Base-by-base conservation (phyloP, 2,113 vertebrate genomes). In the Dasyprocta punctata region DNA sequence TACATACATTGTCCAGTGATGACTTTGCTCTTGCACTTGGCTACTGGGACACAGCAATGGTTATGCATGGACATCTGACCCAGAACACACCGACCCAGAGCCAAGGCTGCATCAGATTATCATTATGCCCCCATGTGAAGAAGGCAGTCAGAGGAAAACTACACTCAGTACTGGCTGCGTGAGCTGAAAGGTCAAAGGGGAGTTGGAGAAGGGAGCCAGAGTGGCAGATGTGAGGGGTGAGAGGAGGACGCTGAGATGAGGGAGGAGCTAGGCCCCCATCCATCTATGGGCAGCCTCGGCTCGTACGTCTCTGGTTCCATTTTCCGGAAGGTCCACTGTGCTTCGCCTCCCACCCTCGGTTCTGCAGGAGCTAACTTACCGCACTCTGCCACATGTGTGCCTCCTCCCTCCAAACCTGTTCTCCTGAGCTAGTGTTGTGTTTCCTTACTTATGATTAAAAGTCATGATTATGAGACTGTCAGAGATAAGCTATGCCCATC, bases 251-350 rank as follows among this genome's bases (percentile, higher is more conserved):
- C 36, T 54, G 69, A 38, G 13, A n/a, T 1, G 28, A 84, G 67
- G 41, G 41, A 61, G 60, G 30, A 52, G 11, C 9, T 17, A 20
- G 0, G 4, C 7, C 16, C 3, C 38, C 3, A 26, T 0, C 41
- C 44, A 7, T 47, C 49, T 4, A 0, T 71, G 49, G 2, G 0
- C 20, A 44, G 5, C 19, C 17, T 6, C 75, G 82, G 81, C 22
- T 73, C n/a, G 36, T 7, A 0, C 60, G 33, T 44, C 11, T 47
- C 49, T 36, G 30, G 63, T 58, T 90, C 58, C n/a, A 41, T 9
- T 67, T 63, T n/a, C 71, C 19, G 11, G 49, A 14, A 41, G 61
- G 41, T 41, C 60, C 52, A 19, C 19, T 56, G 63, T 19, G 22
- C 44, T 38, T 22, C n/a, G 36, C 30, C 22, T 14, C 61, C 14